Evolutionary conservation across 2,797 vertebrate species (phyloP).

Genomic region (Lateolabrax maculatus): DNA sequence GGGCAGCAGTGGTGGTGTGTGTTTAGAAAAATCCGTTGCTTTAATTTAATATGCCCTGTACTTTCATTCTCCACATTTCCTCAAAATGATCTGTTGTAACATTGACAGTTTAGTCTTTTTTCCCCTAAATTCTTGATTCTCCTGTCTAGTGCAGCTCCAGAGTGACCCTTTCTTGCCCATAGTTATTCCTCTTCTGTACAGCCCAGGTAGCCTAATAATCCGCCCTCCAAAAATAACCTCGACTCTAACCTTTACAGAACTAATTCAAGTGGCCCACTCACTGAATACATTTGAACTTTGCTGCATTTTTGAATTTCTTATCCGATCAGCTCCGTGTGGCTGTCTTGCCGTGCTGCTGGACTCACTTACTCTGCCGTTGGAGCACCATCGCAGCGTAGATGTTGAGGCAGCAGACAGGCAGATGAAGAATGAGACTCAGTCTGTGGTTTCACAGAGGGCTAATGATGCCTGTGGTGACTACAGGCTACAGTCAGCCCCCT

Average conservation of each 20-base stretch:
- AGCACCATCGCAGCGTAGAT: constrained; percentile 76
- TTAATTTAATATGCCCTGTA: constrained; percentile 61
- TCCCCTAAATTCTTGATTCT: constrained; percentile 56
- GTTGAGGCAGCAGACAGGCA: constrained; percentile 85
- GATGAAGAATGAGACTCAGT: constrained; percentile 89
- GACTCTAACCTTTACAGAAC: constrained; percentile 80
- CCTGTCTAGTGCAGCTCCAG: constrained; percentile 48
- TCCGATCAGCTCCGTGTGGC: constrained; percentile 63
- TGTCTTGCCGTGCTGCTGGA: constrained; percentile 73
- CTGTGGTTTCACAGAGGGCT: constrained; percentile 87
- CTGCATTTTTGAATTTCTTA: constrained; percentile 82
- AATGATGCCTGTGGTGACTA: constrained; percentile 89
- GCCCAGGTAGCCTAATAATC: constrained; percentile 82
- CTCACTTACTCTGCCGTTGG: constrained; percentile 77
- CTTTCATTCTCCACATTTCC: constrained; percentile 56
- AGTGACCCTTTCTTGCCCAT: constrained; percentile 70
- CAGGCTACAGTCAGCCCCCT: constrained; percentile 87
- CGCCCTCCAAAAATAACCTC: constrained; percentile 81
- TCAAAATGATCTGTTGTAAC: constrained; percentile 42
- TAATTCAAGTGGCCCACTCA: constrained; percentile 75
- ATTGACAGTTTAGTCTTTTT: constrained; percentile 51
- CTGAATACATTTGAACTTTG: constrained; percentile 85
- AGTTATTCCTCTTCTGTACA: constrained; percentile 76
- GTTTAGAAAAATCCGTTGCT: constrained; percentile 55
- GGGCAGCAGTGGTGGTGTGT: constrained; percentile 45